Evolutionary conservation across 2,113 vertebrate genomes (phyloP).

Genomic region (Cryptomyrus ogoouensis): DNA sequence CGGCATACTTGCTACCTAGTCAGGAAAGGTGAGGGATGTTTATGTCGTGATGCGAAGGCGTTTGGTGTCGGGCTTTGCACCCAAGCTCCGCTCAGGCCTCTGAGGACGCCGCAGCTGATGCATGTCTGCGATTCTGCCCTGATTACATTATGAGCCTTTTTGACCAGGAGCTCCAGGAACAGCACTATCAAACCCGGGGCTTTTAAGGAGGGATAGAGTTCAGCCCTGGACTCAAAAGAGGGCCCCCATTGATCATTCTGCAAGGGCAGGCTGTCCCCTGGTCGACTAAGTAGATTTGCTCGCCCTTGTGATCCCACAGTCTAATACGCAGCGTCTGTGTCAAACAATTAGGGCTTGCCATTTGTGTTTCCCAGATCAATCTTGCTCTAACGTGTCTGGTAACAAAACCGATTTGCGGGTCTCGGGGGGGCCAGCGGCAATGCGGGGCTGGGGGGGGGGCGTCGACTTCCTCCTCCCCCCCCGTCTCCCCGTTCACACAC

Average conservation of each 20-base stretch:
- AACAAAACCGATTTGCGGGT: constrained; percentile 63
- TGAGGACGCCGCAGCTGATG: background rate
- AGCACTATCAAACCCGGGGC: constrained; percentile 49
- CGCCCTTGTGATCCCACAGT: constrained; percentile 64
- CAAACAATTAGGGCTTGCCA: constrained; percentile 62
- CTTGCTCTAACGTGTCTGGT: constrained; percentile 49
- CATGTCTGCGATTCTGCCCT: constrained; percentile 46
- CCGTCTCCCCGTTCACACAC: constrained; percentile 29
- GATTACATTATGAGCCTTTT: constrained; percentile 55
- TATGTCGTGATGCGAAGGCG: background rate
- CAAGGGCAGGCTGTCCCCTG: constrained; percentile 48
- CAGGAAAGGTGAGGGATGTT: background rate
- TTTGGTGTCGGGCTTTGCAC: background rate
- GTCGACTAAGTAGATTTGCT: constrained; percentile 59
- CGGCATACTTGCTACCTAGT: background rate
- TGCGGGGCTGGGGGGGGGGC: constrained; percentile 37
- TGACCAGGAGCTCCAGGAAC: constrained; percentile 47
- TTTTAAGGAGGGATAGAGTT: constrained; percentile 60
- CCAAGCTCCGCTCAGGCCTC: background rate
- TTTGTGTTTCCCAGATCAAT: constrained; percentile 69
- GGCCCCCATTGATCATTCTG: constrained; percentile 57
- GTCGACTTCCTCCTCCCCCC: constrained; percentile 42
- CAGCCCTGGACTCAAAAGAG: constrained; percentile 47
- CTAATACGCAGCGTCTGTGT: constrained; percentile 64
- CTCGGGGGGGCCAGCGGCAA: constrained; percentile 43